Base-by-base conservation (phyloP, 2,888 invertebrate species). In the Tenthredo mesomela region DNA sequence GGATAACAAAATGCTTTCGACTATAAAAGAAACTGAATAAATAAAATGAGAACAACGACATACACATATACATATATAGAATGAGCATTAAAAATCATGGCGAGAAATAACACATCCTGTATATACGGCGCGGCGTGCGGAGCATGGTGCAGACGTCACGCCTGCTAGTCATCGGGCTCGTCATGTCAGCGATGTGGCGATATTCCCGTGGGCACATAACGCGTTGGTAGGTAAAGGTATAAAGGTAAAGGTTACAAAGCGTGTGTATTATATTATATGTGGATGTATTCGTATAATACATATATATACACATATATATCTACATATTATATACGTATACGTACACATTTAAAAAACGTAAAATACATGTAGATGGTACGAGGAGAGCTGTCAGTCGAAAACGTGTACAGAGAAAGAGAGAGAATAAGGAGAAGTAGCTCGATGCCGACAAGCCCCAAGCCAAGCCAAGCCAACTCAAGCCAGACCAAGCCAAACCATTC, bases 361-460 rank as follows among this genome's bases (percentile, higher is more conserved):
- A 65, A 12, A 25, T 18, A 33, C 67, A 29, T 67, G 18, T 67
- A 25, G 33, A 75, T 50, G n/a, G 75, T 47, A 18, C 29, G 29
- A 50, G 21, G 40, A 89, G 87, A 89, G 87, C 89, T 89, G 90
- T 91, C 91, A 89, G 88, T 86, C 86, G 88, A 88, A 89, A 90
- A 80, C 80, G 80, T 40, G 80, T 18, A 61, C 1, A 33, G 7
- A 67, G 67, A 67, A 25, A 67, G 65, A 25, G 43, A 67, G 29
- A 15, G 71, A 43, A 21, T n/a, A 43, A 37, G n/a, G n/a, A 70
- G 61, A 89, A 88, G 89, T 88, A 88, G 88, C 89, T 89, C 87
- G 89, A 88, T 88, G 89, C 85, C 84, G 89, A 85, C 89, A 87
- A 82, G 61, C 47, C 61, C 3, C 47, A 47, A 47, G 47, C 47